Conservation (phyloP, 1,140 invertebrate species). For the Matsumurasca onukii region DNA sequence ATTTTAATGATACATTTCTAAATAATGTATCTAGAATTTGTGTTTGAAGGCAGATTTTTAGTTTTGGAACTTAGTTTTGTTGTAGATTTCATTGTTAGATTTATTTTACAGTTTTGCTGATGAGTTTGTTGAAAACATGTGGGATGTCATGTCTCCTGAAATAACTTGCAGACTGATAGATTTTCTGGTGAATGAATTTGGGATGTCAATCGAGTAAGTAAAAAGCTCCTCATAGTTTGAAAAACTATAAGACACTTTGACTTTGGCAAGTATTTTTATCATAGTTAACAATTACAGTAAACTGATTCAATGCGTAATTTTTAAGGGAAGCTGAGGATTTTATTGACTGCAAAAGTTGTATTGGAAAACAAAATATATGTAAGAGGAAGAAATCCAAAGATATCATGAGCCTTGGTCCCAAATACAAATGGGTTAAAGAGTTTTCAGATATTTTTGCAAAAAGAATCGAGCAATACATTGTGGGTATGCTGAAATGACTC, state of each 20-base stretch:
- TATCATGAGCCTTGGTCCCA: conserved; percentile 22
- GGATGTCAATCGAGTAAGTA: conserved; percentile 16
- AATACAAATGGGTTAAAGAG: conserved; percentile 31
- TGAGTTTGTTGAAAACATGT: conserved; percentile 15
- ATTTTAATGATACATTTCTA: neutral
- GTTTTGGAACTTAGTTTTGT: neutral
- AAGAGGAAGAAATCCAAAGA: conserved; percentile 13
- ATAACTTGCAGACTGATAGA: neutral
- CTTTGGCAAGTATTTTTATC: too few species aligned
- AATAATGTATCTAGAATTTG: neutral
- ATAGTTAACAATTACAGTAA: neutral
- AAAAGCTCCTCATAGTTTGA: neutral
- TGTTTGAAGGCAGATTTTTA: neutral
- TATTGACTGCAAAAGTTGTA: conserved; percentile 28
- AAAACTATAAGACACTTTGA: neutral
- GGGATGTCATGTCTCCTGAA: conserved; percentile 15
- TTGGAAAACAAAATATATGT: neutral
- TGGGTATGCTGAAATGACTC: conserved; percentile 25
- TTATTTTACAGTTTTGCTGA: conserved; percentile 18
- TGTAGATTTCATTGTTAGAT: neutral
- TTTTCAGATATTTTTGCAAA: conserved; percentile 29
- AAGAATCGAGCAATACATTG: conserved; percentile 35
- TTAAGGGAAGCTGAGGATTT: conserved; percentile 34
- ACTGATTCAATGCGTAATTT: conserved; percentile 13
- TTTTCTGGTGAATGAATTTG: conserved; percentile 9